These are phyloP conservation scores for Heliothis virescens DNA, from an alignment of 1,140 invertebrate genomes.

Conservation along the genomic window DNA sequence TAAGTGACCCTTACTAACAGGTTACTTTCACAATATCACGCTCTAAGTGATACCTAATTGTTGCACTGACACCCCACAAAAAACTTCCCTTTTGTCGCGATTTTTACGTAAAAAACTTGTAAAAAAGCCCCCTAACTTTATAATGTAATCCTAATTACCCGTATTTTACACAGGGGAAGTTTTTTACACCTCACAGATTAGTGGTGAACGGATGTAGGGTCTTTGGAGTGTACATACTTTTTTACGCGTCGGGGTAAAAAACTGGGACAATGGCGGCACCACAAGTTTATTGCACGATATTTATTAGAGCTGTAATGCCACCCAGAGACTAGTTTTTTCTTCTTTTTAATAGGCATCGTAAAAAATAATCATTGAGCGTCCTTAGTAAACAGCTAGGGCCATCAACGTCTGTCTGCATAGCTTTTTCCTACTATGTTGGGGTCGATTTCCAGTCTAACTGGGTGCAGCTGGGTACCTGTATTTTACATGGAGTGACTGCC, in stretches of 20 bases:
- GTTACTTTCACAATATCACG: too few species aligned
- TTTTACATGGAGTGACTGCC: too few species aligned
- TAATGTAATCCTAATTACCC: constrained; percentile 59
- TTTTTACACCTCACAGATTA: constrained; percentile 54
- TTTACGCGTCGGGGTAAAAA: constrained; percentile 3
- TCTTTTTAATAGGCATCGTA: background rate
- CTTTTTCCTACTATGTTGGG: too few species aligned
- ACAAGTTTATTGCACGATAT: constrained; percentile 25
- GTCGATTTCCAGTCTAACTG: too few species aligned
- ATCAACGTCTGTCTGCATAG: too few species aligned
- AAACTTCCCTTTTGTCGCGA: background rate
- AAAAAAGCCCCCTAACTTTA: constrained; percentile 68
- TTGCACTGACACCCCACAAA: too few species aligned
- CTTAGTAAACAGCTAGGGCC: too few species aligned
- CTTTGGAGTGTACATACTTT: constrained; percentile 46
- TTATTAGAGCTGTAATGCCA: constrained; percentile 7
- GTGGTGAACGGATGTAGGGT: constrained; percentile 56
- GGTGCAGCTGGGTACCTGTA: too few species aligned
- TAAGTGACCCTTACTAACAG: too few species aligned
- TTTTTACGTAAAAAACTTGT: background rate
- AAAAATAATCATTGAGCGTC: background rate
- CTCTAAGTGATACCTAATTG: too few species aligned
- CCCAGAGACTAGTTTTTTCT: constrained; percentile 2
- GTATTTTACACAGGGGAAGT: constrained; percentile 56
- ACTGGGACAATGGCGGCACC: constrained; percentile 6